Base-by-base conservation (phyloP, 2,113 vertebrate genomes). In the Vulpes vulpes region DNA sequence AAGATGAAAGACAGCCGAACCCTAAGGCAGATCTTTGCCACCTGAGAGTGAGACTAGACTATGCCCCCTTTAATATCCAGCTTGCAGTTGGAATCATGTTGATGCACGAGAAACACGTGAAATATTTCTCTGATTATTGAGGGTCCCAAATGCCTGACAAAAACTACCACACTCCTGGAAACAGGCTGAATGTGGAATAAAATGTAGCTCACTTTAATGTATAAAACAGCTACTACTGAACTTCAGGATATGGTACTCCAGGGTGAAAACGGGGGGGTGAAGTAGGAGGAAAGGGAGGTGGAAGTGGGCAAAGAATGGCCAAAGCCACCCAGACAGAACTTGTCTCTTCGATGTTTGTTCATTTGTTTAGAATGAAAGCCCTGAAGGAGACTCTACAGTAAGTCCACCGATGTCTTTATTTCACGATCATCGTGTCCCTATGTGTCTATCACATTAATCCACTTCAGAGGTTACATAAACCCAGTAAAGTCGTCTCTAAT, bases 291-390 rank as follows among this genome's bases (percentile, higher is more conserved):
- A 55, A 19, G 19, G 79, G 55, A 4, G 27, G 57, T 16, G 12
- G 16, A 95, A 74, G 9, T 53, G 14, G 27, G 3, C 43, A 5
- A 32, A 16, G 38, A 73, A 80, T 90, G 5, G 0, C n/a, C 74
- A 30, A 2, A 98, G 78, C 55, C 20, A 60, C 10, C 83, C 74
- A 62, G 38, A 16, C 67, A 96, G 43, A 91, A 57, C 8, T 69
- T 69, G 64, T 1, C 76, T 98, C 96, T 98, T 96, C 91, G 30
- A 5, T 55, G 62, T 98, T 93, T 91, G 82, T 92, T 32, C 98
- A 99, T 99, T 99, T 99, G 98, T 99, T 99, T 55, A 99, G 99
- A 98, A 97, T 99, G 97, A 99, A 99, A 97, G 99, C 99, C 57
- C 98, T 99, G 98, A 99, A 99, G 98, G 99, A 99, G 96, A 99